phyloP scores from a whole-genome alignment of 2,797 vertebrate species.

The Phyllotis vaccarum region DNA sequence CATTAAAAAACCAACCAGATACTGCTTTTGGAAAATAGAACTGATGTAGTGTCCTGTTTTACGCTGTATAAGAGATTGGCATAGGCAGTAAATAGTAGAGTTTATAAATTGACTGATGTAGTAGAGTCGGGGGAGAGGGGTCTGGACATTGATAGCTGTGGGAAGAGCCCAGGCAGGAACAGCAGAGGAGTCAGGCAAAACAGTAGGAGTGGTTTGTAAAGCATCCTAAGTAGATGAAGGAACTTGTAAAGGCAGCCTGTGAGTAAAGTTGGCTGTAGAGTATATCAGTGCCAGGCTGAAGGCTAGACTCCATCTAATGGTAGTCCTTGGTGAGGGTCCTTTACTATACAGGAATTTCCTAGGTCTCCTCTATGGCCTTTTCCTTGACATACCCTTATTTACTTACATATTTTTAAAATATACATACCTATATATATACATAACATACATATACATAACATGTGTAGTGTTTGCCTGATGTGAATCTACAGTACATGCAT shows the following conservation, averaged over 20 bases:
- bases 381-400: neutral
- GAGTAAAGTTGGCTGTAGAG: neutral
- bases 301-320: neutral
- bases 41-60: neutral
- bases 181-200: neutral
- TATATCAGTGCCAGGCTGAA: neutral
- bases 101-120: slow-evolving; percentile 19
- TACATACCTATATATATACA: neutral
- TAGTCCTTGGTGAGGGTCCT: neutral
- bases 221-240: neutral
- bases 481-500: neutral
- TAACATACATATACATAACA: no score
- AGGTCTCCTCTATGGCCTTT: neutral
- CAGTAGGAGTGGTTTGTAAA: neutral
- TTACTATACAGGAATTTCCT: neutral
- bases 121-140: neutral
- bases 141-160: neutral
- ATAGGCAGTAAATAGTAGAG: slow-evolving; percentile 31
- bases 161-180: neutral
- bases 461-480: neutral
- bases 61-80: neutral
- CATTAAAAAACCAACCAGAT: slow-evolving; percentile 24
- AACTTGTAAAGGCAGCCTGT: neutral
- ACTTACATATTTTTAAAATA: neutral
- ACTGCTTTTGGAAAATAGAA: neutral